A percentile compares a stretch with the other conserved stretches of the same genome.
These are phyloP conservation scores for Furcula furcula DNA, from an alignment of 2,888 invertebrate species.

Conservation along the genomic window DNA sequence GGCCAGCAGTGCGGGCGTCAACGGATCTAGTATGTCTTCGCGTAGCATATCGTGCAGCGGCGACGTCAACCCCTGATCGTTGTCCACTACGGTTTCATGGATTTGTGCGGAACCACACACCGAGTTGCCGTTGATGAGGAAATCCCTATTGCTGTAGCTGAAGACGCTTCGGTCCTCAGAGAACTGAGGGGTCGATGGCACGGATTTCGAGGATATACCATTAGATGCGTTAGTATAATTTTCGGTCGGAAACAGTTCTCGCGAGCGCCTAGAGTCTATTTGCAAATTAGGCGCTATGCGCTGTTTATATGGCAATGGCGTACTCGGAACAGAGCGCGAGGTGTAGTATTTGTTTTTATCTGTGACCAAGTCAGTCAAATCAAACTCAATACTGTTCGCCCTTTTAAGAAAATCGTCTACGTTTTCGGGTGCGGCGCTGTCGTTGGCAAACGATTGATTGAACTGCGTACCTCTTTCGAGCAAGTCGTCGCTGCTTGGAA, in stretches of 20 bases:
- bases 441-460: constrained; percentile 54
- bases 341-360: constrained; percentile 73
- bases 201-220: constrained; percentile 86
- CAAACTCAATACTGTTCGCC: constrained; percentile 70
- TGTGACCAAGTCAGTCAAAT: constrained; percentile 59
- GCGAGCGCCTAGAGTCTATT: constrained; percentile 63
- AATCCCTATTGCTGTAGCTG: constrained; percentile 83
- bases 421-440: constrained; percentile 48
- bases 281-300: constrained; percentile 60
- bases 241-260: constrained; percentile 57
- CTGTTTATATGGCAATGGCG: constrained; percentile 83
- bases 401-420: constrained; percentile 72
- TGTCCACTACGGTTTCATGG: constrained; percentile 52
- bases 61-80: constrained; percentile 51
- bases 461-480: constrained; percentile 57
- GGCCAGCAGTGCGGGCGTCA: constrained; percentile 67
- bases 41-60: constrained; percentile 70
- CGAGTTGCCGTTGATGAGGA: constrained; percentile 84
- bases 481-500: constrained; percentile 60
- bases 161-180: constrained; percentile 77
- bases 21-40: constrained; percentile 64
- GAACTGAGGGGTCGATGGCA: constrained; percentile 86
- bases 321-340: constrained; percentile 86
- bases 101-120: constrained; percentile 53
- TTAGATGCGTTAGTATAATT: constrained; percentile 56